These are phyloP conservation scores for Apotomis turbidana DNA, from an alignment of 2,888 invertebrate genomes.

Conservation along the genomic window DNA sequence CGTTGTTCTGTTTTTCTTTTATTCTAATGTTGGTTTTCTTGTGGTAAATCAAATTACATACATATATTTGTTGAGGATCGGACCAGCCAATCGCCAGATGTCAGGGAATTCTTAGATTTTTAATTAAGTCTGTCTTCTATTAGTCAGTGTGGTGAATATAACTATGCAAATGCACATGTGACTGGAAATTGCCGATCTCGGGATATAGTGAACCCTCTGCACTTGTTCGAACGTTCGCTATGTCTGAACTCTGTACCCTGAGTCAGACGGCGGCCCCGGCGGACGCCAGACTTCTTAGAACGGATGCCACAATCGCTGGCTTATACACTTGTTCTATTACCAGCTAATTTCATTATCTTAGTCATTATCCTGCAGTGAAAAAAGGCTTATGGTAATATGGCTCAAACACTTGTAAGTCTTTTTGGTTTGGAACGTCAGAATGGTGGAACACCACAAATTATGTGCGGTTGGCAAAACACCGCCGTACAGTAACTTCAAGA, in stretches of 20 bases:
- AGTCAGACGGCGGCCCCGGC: slow-evolving; percentile 34
- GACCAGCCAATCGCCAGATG: no score
- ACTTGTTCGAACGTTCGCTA: not conserved
- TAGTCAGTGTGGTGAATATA: no score
- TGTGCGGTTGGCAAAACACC: not conserved
- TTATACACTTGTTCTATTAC: slow-evolving; percentile 20
- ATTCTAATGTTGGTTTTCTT: no score
- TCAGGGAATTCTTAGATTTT: no score
- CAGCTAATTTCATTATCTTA: slow-evolving; percentile 19
- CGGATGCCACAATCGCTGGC: slow-evolving; percentile 26
- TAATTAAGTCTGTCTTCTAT: no score
- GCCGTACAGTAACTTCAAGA: not conserved
- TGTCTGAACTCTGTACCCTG: slow-evolving; percentile 47
- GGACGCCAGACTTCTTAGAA: slow-evolving; percentile 37
- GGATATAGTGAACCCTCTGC: not conserved
- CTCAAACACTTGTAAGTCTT: not conserved
- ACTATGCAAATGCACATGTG: not conserved
- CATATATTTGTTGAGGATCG: no score
- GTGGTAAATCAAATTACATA: no score
- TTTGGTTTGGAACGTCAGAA: not conserved
- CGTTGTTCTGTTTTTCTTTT: no score
- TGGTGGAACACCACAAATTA: not conserved
- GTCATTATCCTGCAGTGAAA: not conserved
- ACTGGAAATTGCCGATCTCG: not conserved
- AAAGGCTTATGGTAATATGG: not conserved